These are phyloP conservation scores for Hippasteria phrygiana DNA, from an alignment of 53 echinoderm and acorn worm genomes.

Conservation along the genomic window DNA sequence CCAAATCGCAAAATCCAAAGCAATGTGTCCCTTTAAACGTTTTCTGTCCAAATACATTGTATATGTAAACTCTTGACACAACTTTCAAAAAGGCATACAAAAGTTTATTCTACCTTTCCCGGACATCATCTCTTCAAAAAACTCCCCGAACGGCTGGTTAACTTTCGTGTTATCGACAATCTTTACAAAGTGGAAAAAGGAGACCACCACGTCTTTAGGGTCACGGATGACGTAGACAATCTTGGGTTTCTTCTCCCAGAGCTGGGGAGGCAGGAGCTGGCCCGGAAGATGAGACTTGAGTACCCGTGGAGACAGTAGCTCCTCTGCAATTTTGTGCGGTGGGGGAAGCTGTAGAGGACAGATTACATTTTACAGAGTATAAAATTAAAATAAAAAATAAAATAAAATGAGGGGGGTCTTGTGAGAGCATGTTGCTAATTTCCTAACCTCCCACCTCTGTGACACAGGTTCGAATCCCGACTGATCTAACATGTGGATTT, in stretches of 20 bases:
- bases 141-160: background rate
- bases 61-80: too few relatives aligned
- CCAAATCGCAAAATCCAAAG: too few relatives aligned
- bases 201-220: slow-evolving; percentile 54
- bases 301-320: slow-evolving; percentile 50
- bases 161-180: background rate
- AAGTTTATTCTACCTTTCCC: background rate
- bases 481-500: too few relatives aligned
- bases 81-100: background rate
- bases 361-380: background rate
- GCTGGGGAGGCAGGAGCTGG: slow-evolving; percentile 57
- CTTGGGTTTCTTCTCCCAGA: slow-evolving; percentile 48
- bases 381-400: too few relatives aligned
- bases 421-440: too few relatives aligned
- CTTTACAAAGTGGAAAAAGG: slow-evolving; percentile 34
- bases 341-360: background rate
- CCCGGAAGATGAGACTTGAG: slow-evolving; percentile 49
- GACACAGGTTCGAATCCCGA: too few relatives aligned
- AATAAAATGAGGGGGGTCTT: too few relatives aligned
- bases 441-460: too few relatives aligned
- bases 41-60: too few relatives aligned
- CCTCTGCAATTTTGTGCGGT: slow-evolving; percentile 19
- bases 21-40: too few relatives aligned
- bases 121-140: background rate
- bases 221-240: slow-evolving; percentile 58